Evolutionary conservation across 2,888 invertebrate species (phyloP).

Genomic region (Sinodicranocentrus sp.): DNA sequence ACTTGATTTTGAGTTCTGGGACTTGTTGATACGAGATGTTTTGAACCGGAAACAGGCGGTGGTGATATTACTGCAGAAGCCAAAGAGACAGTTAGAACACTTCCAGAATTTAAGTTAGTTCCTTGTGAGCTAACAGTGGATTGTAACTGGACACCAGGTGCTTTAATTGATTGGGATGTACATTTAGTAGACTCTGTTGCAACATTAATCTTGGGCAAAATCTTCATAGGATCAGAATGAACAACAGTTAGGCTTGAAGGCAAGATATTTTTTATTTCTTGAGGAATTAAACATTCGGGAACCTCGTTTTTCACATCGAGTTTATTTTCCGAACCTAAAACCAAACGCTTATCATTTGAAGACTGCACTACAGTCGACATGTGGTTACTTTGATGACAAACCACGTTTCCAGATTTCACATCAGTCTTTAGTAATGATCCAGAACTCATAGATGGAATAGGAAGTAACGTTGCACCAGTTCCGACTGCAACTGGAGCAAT

Average conservation of each 20-base stretch:
- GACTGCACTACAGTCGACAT: neutral
- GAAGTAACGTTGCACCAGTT: conserved; percentile 64
- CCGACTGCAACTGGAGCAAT: conserved; percentile 61
- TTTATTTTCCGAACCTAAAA: neutral
- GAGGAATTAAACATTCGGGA: conserved; percentile 66
- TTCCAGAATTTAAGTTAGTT: neutral
- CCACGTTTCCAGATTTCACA: conserved; percentile 14
- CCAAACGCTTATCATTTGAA: conserved; percentile 29
- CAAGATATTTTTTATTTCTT: conserved; percentile 72
- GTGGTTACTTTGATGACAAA: conserved; percentile 12
- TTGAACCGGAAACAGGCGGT: too few relatives aligned
- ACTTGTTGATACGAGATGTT: too few relatives aligned
- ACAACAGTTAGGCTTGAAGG: conserved; percentile 72
- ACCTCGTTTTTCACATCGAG: conserved; percentile 46
- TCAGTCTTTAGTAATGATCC: conserved; percentile 53
- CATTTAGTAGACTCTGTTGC: conserved; percentile 1
- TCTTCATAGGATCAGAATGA: conserved; percentile 65
- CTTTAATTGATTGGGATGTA: neutral
- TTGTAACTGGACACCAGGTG: neutral
- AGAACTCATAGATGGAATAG: conserved; percentile 40
- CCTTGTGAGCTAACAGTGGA: neutral
- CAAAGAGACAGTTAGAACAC: neutral
- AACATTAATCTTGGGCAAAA: conserved; percentile 44
- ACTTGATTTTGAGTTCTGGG: conserved; percentile 41
- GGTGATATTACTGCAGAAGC: neutral